These are phyloP conservation scores for Mesopsocus fuscifrons DNA, from an alignment of 2,888 invertebrate genomes.

Conservation along the genomic window DNA sequence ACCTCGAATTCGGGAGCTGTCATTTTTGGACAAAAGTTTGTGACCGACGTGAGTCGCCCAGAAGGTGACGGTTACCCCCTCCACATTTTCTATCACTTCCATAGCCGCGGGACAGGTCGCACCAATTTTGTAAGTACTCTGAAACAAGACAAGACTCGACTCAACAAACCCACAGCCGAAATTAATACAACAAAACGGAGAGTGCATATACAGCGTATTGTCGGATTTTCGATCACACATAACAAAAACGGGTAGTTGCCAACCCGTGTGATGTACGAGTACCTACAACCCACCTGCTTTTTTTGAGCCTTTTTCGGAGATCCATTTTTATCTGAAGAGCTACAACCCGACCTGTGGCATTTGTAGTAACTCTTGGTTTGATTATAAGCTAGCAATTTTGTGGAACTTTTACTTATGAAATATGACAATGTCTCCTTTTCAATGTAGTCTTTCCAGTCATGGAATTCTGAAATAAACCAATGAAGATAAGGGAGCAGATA, in stretches of 20 bases:
- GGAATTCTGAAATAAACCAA: conserved; percentile 3
- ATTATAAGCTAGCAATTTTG: conserved; percentile 3
- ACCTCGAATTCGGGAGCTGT: too few relatives aligned
- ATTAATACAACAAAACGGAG: too few relatives aligned
- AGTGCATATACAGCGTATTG: too few relatives aligned
- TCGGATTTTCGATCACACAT: too few relatives aligned
- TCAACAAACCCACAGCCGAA: not conserved
- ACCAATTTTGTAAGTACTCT: conserved; percentile 2
- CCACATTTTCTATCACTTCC: conserved; percentile 3
- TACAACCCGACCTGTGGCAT: conserved; percentile 3
- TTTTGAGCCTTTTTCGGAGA: not conserved
- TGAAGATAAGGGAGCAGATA: not conserved
- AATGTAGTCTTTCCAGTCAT: not conserved
- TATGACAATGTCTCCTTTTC: not conserved
- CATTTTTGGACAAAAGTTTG: too few relatives aligned
- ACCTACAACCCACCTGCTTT: not conserved
- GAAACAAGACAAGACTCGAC: not conserved
- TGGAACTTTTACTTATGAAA: conserved; percentile 2
- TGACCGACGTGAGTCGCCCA: conserved; percentile 8
- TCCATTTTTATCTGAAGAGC: not conserved
- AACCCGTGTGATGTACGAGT: too few relatives aligned
- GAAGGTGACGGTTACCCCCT: conserved; percentile 3
- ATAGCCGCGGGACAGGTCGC: conserved; percentile 6
- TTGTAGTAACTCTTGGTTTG: conserved; percentile 4
- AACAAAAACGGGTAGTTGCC: too few relatives aligned